These are phyloP conservation scores for Elysia chlorotica DNA, from an alignment of 1,140 invertebrate genomes.

Conservation along the genomic window DNA sequence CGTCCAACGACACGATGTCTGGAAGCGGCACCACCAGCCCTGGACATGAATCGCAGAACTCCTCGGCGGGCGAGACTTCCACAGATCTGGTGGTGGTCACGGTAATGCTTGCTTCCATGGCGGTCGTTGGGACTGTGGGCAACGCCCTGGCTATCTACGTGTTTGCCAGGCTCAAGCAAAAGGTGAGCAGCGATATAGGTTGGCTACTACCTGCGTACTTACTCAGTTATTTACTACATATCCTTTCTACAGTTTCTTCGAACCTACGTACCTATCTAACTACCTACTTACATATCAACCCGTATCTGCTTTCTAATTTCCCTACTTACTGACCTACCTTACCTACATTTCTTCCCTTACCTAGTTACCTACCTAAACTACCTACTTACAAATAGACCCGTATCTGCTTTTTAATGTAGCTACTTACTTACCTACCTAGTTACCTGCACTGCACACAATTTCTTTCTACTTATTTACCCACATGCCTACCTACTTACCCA, in stretches of 20 bases:
- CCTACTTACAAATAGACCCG: no score
- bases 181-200: not conserved
- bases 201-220: not conserved
- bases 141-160: constrained; percentile 20
- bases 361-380: not conserved
- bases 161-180: constrained; percentile 11
- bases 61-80: no score
- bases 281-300: not conserved
- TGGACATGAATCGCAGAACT: no score
- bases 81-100: not conserved
- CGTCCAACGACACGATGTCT: no score
- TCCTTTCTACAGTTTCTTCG: no score
- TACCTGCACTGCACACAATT: no score
- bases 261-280: not conserved
- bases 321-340: not conserved
- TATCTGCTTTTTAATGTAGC: no score
- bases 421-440: no score
- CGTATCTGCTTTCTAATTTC: not conserved
- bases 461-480: no score
- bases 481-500: no score
- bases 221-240: no score
- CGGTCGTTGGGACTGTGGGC: constrained; percentile 3
- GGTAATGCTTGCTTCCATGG: not conserved
- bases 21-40: no score
- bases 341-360: not conserved